Base-by-base conservation (phyloP, 2,888 invertebrate species). In the Perizoma flavofasciatum region DNA sequence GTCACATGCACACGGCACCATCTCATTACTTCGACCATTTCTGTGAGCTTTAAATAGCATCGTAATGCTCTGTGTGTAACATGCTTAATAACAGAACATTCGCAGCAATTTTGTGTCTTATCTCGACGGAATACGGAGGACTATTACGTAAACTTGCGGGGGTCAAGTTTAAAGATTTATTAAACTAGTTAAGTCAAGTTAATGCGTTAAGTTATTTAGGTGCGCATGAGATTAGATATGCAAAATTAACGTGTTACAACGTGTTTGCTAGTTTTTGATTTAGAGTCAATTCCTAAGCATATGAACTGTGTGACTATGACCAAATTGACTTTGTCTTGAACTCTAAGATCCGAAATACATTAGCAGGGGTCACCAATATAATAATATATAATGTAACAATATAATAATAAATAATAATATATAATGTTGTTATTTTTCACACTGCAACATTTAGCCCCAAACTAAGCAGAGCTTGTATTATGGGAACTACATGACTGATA, bases 11-110 rank as follows among this genome's bases (percentile, higher is more conserved):
- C 82, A 70, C 81, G 79, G 82, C 69, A 73, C 79, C 81, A 77
- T 84, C 86, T 86, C 87, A 85, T 88, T 88, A 86, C 81, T 77
- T 81, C 81, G 86, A 86, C 85, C 78, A 86, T 86, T 85, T 80
- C 84, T 80, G 83, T 82, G 80, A 70, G 80, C 81, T 80, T 81
- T 80, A 84, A 84, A 85, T 81, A 81, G 80, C 75, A 74, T 74
- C 72, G 72, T 71, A 71, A 74, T 74, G 73, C 73, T 51, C 37
- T 48, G 69, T 69, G 65, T 66, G 67, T 65, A 63, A 67, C 69
- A 69, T 48, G 52, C 69, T 56, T 69, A 49, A 53, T 46, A 61
- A 33, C 40, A 48, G n/a, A 46, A 8, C 41, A 22, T n/a, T 33
- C 32, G 22, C 11, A 5, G 44, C 44, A 32, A 53, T 33, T 56